phyloP scores from a whole-genome alignment of 2,888 invertebrate genomes.

The Rotaria macrura region DNA sequence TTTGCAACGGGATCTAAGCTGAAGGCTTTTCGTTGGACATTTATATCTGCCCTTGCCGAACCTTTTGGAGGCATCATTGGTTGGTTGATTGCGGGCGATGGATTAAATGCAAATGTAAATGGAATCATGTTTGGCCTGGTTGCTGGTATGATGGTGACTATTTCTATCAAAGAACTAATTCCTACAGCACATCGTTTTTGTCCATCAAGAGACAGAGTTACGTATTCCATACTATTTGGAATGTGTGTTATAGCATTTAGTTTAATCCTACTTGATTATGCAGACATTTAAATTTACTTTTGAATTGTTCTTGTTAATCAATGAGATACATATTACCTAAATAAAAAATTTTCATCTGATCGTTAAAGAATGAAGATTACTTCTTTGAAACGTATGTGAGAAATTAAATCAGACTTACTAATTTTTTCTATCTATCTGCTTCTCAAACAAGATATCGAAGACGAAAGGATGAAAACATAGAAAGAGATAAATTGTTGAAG shows the following conservation, averaged over 20 bases:
- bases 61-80: not conserved
- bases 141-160: not conserved
- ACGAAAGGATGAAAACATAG: too few species aligned
- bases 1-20: not conserved
- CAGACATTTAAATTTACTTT: not conserved
- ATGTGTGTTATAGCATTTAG: not conserved
- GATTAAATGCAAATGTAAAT: not conserved
- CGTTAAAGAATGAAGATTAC: too few species aligned
- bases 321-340: too few species aligned
- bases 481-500: too few species aligned
- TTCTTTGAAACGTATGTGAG: too few species aligned
- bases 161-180: not conserved
- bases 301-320: too few species aligned
- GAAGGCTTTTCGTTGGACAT: not conserved
- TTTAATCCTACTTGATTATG: not conserved
- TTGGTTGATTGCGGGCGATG: not conserved
- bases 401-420: too few species aligned
- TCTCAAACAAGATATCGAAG: too few species aligned
- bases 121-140: not conserved
- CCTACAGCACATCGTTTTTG: not conserved
- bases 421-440: too few species aligned
- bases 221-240: not conserved
- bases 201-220: not conserved
- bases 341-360: too few species aligned
- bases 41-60: not conserved